A percentile compares a stretch with the other conserved stretches of the same genome.
phyloP scores from a whole-genome alignment of 2,113 vertebrate genomes.

The Girardinichthys multiradiatus region DNA sequence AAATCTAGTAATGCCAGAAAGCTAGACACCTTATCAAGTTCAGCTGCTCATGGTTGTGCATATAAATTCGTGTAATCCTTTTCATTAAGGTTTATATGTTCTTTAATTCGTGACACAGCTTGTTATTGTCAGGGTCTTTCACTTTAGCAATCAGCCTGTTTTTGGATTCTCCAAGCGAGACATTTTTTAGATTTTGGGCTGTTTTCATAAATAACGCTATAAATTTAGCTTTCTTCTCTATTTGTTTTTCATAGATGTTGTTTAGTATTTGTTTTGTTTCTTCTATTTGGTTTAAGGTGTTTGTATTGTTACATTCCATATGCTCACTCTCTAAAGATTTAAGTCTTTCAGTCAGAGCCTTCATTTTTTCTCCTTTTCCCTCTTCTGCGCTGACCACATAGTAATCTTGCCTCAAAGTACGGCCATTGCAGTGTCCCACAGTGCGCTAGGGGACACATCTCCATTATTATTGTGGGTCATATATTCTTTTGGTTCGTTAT shows the following conservation, averaged over 20 bases:
- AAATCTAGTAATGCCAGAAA: not conserved
- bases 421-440: not conserved
- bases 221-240: not conserved
- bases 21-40: no score
- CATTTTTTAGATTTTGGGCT: not conserved
- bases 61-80: not conserved
- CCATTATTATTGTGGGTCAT: not conserved
- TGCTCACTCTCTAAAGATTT: not conserved
- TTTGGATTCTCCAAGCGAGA: not conserved
- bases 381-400: not conserved
- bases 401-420: not conserved
- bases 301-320: not conserved
- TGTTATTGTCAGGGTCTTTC: not conserved
- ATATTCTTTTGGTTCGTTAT: not conserved
- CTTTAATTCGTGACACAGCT: not conserved
- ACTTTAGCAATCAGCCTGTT: not conserved
- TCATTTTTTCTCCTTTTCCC: rapidly evolving
- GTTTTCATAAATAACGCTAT: not conserved
- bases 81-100: not conserved
- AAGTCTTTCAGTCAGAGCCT: not conserved
- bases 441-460: not conserved
- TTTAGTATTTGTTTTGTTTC: not conserved
- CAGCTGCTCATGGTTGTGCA: not conserved
- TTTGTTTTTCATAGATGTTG: not conserved
- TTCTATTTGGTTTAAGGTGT: not conserved